Conservation (phyloP, 2,113 vertebrate species). For the Prionailurus bengalensis region DNA sequence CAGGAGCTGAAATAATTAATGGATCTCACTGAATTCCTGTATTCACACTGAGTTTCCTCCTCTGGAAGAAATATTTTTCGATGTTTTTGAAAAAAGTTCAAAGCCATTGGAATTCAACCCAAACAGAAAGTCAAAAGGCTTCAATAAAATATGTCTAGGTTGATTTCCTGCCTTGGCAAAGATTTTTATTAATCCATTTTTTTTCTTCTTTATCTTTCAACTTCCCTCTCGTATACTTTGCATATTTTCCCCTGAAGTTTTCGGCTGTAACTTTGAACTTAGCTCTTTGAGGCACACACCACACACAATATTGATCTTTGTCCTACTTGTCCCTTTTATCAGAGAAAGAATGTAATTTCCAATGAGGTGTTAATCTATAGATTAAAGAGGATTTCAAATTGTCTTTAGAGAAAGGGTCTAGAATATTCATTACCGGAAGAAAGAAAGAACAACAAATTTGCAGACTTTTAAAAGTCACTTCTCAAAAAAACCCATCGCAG, state of each 20-base stretch:
- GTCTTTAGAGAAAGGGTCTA: slow-evolving; percentile 42
- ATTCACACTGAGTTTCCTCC: not conserved
- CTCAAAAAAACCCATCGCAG: not conserved
- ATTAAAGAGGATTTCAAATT: slow-evolving; percentile 59
- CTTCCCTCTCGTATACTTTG: slow-evolving; percentile 28
- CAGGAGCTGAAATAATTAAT: not conserved
- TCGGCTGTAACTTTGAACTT: slow-evolving; percentile 39
- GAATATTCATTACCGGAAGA: slow-evolving; percentile 41
- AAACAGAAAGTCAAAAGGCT: slow-evolving; percentile 67
- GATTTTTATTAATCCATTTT: slow-evolving; percentile 58
- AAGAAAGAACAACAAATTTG: slow-evolving; percentile 30
- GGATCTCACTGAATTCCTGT: not conserved
- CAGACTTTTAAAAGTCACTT: slow-evolving; percentile 49
- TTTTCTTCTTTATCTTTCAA: slow-evolving; percentile 58
- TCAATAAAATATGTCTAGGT: slow-evolving; percentile 65
- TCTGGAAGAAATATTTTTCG: slow-evolving; percentile 49
- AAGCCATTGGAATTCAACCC: slow-evolving; percentile 63
- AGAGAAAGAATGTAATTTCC: slow-evolving; percentile 42
- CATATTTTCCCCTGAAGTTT: slow-evolving; percentile 4
- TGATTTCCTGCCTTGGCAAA: slow-evolving; percentile 55
- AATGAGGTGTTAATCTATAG: slow-evolving; percentile 55
- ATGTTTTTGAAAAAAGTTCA: slow-evolving; percentile 45
- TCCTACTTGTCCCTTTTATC: slow-evolving; percentile 58
- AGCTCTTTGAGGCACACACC: slow-evolving; percentile 44
- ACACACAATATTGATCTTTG: slow-evolving; percentile 49